Conservation (phyloP, 2,797 vertebrate species). For the Scarus forsteni region DNA sequence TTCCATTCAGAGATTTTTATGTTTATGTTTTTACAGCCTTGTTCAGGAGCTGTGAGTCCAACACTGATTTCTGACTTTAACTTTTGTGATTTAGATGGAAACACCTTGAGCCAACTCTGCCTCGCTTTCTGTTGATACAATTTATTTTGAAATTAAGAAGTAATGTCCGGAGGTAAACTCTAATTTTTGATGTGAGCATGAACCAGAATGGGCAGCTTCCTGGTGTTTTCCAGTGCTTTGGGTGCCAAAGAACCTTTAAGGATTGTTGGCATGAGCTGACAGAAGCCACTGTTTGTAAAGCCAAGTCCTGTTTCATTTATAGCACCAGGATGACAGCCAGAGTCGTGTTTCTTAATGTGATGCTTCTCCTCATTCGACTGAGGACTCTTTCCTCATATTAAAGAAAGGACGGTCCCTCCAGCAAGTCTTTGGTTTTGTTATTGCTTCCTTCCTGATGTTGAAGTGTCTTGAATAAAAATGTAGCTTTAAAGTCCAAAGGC, state of each 20-base stretch:
- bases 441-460: constrained; percentile 56
- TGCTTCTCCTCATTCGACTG: constrained; percentile 12
- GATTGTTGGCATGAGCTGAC: background rate
- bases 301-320: background rate
- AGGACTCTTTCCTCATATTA: constrained; percentile 6
- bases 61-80: constrained; percentile 19
- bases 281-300: background rate
- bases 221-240: background rate
- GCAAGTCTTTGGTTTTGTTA: constrained; percentile 44
- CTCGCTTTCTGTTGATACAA: background rate
- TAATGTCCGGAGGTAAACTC: no score
- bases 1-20: constrained; percentile 31
- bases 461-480: constrained; percentile 55
- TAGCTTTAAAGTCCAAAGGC: constrained; percentile 17
- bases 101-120: constrained; percentile 5
- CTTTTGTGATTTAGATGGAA: constrained; percentile 6
- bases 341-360: constrained; percentile 5
- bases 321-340: background rate
- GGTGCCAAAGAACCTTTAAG: background rate
- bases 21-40: constrained; percentile 31
- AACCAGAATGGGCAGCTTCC: background rate
- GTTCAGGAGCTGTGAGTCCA: constrained; percentile 32
- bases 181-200: background rate
- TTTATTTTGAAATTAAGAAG: background rate
- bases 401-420: constrained; percentile 22